Conservation (phyloP, 2,797 vertebrate species). For the Megalops cyprinoides region DNA sequence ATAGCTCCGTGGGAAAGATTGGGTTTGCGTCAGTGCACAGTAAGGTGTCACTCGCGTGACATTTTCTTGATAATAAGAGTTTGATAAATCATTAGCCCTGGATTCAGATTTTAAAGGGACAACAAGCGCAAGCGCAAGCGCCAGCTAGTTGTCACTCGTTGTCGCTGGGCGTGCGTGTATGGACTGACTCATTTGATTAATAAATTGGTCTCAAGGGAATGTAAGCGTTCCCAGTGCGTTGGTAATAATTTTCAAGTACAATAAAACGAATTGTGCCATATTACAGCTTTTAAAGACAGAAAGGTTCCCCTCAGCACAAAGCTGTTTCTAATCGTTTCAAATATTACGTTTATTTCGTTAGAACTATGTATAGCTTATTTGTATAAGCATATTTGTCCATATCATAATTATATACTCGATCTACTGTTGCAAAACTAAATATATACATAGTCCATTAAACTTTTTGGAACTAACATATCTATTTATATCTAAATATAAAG, state of each 20-base stretch:
- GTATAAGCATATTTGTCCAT: too few relatives aligned
- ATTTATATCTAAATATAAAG: too few relatives aligned
- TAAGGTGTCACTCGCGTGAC: constrained; percentile 96
- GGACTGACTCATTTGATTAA: constrained; percentile 77
- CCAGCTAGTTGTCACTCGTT: constrained; percentile 68
- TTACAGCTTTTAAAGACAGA: not conserved
- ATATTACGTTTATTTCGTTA: too few relatives aligned
- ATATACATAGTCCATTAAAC: too few relatives aligned
- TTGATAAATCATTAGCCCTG: constrained; percentile 96
- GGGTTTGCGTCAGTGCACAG: constrained; percentile 92
- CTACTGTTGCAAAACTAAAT: too few relatives aligned
- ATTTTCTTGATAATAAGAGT: constrained; percentile 94
- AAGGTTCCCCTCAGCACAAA: constrained; percentile 3
- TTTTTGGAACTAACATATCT: too few relatives aligned
- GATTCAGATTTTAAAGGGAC: constrained; percentile 89
- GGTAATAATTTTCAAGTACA: constrained; percentile 45
- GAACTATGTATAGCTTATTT: too few relatives aligned
- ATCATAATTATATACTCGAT: too few relatives aligned
- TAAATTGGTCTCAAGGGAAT: constrained; percentile 69
- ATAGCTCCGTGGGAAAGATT: constrained; percentile 82
- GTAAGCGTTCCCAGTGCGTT: constrained; percentile 47
- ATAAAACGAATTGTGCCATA: constrained; percentile 2
- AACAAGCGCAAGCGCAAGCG: constrained; percentile 65
- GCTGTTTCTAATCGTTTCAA: not conserved
- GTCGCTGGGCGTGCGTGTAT: constrained; percentile 67